Evolutionary conservation across 2,888 invertebrate species (phyloP), one percentile per base, ranked within the genome.

Genomic region (Hypomecis punctinalis): DNA sequence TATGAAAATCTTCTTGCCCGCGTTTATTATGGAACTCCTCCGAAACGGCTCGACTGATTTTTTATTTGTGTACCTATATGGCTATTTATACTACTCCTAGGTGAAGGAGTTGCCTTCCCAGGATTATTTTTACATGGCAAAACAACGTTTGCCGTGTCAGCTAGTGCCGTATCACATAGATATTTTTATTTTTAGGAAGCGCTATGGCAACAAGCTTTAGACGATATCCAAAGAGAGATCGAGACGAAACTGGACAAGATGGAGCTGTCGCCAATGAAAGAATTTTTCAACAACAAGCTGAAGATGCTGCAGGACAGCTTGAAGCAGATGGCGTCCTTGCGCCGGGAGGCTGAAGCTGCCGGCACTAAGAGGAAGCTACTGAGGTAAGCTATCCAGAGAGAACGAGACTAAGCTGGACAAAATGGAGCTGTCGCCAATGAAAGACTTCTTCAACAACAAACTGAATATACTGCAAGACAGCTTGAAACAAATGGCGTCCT

Each of bases 321-420:
- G 52, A 95, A 94, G 74, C 88, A 93, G 49, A 88, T 96, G 77
- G 91, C 94, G 0, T 91, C 93, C 2, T 76, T 95, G 73, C 94
- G 94, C 57, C 89, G 91, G 40, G 95, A 95, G 60, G 94, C 93
- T 0, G 96, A 96, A 68, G 96, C 97, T 0, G 96, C 96, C 5
- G 97, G 96, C 5, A 94, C 96, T 0, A 96, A 95, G 81, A 93
- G 89, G 61, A 95, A 94, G 80, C 86, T 95, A 13, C 84, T 97
- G 13, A 94, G 94, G 95, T 94, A 61, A 5, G 35, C 6, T 58
- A 94, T 97, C 60, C 96, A 96, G 92, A 0, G 94, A 95, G 72
- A 94, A 96, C 55, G 95, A 95, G 66, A 93, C 89, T 46, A 96
- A 96, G 79, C 79, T 96, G 54, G 95, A 96, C 84, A 95, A 94